Conservation (phyloP, 2,113 vertebrate species). For the Psilopsiagon aymara region DNA sequence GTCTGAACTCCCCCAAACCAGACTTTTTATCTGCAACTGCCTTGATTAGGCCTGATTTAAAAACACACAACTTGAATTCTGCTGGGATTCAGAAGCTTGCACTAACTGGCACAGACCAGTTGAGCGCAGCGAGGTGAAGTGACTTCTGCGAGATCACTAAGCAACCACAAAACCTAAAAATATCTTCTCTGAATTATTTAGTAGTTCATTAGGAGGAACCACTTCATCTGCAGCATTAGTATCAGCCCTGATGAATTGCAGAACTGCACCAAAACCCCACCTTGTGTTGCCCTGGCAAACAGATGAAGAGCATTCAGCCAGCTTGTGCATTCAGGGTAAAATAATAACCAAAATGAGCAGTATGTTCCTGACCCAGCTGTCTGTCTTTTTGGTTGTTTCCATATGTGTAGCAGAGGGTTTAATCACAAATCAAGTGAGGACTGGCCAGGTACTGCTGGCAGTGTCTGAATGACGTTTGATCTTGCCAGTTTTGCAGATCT, state of each 20-base stretch:
- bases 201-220: not conserved
- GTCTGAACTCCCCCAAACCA: not conserved
- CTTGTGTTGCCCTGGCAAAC: not conserved
- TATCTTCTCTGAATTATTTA: constrained; percentile 2
- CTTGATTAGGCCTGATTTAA: not conserved
- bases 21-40: not conserved
- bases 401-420: not conserved
- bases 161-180: constrained; percentile 14
- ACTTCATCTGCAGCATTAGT: not conserved
- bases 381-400: not conserved
- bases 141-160: not conserved
- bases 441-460: not conserved
- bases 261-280: not conserved
- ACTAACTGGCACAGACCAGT: constrained; percentile 5
- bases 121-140: not conserved
- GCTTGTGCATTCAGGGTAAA: not conserved
- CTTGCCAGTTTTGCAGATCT: not conserved
- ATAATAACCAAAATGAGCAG: not conserved
- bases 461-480: not conserved
- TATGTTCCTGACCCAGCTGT: not conserved
- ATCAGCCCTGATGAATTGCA: not conserved
- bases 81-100: not conserved
- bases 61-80: not conserved
- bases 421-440: not conserved
- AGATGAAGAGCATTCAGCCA: not conserved